A percentile compares a stretch with the other conserved stretches of the same genome.
phyloP scores from a whole-genome alignment of 2,113 vertebrate species.

The Sclerurus mexicanus region DNA sequence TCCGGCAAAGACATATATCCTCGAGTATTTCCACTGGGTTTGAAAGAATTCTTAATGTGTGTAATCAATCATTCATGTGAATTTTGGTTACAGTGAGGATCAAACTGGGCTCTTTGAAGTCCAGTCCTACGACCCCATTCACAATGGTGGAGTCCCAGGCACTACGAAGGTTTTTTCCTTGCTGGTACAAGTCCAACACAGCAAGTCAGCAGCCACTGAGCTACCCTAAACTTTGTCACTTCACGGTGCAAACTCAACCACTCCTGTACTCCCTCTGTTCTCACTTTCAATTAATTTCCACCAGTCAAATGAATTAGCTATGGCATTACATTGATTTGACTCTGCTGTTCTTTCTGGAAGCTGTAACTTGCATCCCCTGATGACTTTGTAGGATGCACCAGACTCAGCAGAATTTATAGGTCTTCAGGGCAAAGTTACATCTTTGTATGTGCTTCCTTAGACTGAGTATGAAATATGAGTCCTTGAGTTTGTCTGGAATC shows the following conservation, averaged over 20 bases:
- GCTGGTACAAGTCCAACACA: fast-evolving
- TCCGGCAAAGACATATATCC: neutral
- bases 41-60: neutral
- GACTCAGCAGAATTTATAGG: neutral
- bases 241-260: fast-evolving
- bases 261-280: neutral
- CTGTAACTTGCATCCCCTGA: neutral
- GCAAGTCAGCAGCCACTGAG: neutral
- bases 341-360: neutral
- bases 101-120: neutral
- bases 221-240: neutral
- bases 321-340: neutral
- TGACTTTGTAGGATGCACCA: neutral
- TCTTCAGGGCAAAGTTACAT: neutral
- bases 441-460: neutral
- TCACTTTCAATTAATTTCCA: neutral
- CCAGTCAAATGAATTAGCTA: neutral
- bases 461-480: neutral
- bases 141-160: neutral
- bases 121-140: neutral
- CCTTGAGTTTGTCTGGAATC: neutral
- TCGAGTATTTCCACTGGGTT: neutral
- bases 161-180: neutral
- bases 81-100: neutral
- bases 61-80: neutral